phyloP scores from a whole-genome alignment of 2,797 vertebrate genomes.

The Enteromius argenteus region DNA sequence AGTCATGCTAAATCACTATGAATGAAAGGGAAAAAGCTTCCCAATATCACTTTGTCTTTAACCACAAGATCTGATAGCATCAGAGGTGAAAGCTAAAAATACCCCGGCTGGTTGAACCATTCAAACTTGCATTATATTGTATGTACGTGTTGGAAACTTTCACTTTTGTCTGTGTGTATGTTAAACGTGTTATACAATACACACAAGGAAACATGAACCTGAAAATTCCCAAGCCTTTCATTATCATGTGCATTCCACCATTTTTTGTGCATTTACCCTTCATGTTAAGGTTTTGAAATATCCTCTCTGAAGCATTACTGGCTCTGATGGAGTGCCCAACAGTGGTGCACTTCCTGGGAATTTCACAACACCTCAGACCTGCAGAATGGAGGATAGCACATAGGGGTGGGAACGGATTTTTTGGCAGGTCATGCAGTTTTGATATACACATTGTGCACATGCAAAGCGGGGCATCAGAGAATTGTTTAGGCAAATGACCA shows the following conservation, averaged over 20 bases:
- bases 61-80: conserved; percentile 44
- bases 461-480: neutral
- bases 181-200: neutral
- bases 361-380: conserved; percentile 25
- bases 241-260: conserved; percentile 2
- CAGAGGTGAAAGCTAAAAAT: conserved; percentile 27
- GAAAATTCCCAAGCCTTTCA: conserved; percentile 44
- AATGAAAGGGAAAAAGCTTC: conserved; percentile 6
- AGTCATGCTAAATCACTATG: conserved; percentile 10
- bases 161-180: neutral
- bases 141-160: conserved; percentile 9
- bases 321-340: neutral
- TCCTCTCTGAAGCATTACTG: neutral
- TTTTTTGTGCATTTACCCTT: conserved; percentile 5
- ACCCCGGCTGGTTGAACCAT: neutral
- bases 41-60: neutral
- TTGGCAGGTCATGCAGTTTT: neutral
- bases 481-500: neutral
- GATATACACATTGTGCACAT: neutral
- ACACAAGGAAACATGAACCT: conserved; percentile 13
- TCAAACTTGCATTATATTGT: neutral
- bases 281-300: neutral
- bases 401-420: neutral
- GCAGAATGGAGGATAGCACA: neutral
- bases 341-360: conserved; percentile 18